Percentiles rank a stretch among this genome's conserved stretches.
Conservation (phyloP, 2,113 vertebrate species). For the Callocephalon fimbriatum region DNA sequence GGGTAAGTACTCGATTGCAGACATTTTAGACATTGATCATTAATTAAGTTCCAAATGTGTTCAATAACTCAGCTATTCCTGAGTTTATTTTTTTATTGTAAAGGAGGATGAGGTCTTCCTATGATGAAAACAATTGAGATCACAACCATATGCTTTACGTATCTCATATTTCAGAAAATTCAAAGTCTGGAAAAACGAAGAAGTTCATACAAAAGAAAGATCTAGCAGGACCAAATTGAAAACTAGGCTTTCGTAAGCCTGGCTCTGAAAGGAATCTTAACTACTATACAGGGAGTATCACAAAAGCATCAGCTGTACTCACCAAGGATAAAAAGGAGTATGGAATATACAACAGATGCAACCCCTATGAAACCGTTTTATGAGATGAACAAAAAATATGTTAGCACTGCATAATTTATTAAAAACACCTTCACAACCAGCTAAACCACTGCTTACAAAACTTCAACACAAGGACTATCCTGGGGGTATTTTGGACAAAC, state of each 20-base stretch:
- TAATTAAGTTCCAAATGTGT: conserved; percentile 55
- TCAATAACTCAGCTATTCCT: conserved; percentile 57
- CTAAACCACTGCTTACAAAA: neutral
- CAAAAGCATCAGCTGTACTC: neutral
- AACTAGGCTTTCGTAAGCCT: neutral
- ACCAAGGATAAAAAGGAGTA: neutral
- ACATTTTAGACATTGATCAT: conserved; percentile 53
- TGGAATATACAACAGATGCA: neutral
- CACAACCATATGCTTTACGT: neutral
- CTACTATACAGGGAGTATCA: fast-evolving
- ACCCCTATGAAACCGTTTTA: neutral
- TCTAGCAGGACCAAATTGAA: neutral
- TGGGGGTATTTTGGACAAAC: neutral
- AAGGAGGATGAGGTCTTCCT: conserved; percentile 3
- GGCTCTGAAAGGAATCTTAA: neutral
- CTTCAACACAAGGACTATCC: neutral
- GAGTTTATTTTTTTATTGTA: conserved; percentile 36
- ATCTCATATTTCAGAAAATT: conserved; percentile 11
- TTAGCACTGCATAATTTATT: neutral
- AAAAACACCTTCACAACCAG: neutral
- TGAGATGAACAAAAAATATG: neutral
- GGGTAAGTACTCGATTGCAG: conserved; percentile 31
- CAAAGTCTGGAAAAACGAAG: neutral
- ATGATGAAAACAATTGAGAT: neutral
- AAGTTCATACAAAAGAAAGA: neutral